Evolutionary conservation across 1,140 invertebrate species (phyloP), one percentile per base, ranked within the genome.

Genomic region (Agraylea sexmaculata): DNA sequence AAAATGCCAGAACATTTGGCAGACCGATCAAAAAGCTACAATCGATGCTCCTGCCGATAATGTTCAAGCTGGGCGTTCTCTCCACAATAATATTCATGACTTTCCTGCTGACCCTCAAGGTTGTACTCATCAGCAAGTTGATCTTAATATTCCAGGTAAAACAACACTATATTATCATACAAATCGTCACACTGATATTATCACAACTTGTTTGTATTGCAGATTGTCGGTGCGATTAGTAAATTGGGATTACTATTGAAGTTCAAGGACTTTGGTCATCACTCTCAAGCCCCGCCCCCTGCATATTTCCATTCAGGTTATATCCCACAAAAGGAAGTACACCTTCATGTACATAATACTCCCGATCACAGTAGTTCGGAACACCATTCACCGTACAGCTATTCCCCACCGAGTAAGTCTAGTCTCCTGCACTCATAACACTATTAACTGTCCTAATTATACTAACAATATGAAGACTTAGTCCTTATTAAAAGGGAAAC

Each of bases 1-100:
- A 27, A 5, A 21, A 38, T 2, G 48, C 33, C 10, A 53, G 64
- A 5, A 68, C 64, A 0, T 68, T 68, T 48, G 64, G 64, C 0
- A 53, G 58, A 10, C 62, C 59, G 0, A 53, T 68, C 33, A 64
- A 62, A 53, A 64, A 65, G 50, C 58, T 68, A 55, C 51, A 58
- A 12, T 47, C 52, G 7, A 60, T 57, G 1, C 41, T 68, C 10
- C 51, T 68, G 2, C 64, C 64, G 0, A 43, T 68, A 1, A 57
- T 55, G 12, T 65, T 68, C 54, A 58, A 61, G 29, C 41, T 66
- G 16, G 64, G 63, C 0, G 55, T 59, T 0, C 58, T 62, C 2
- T 57, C 61, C 25, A 65, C 63, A 0, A 62, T 64, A 55, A 60
- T 60, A 1, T 55, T 65, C 23, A 52, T 67, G 3, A 60, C 64